Evolutionary conservation across 2,113 vertebrate genomes (phyloP).

Genomic region (Centrocercus urophasianus): DNA sequence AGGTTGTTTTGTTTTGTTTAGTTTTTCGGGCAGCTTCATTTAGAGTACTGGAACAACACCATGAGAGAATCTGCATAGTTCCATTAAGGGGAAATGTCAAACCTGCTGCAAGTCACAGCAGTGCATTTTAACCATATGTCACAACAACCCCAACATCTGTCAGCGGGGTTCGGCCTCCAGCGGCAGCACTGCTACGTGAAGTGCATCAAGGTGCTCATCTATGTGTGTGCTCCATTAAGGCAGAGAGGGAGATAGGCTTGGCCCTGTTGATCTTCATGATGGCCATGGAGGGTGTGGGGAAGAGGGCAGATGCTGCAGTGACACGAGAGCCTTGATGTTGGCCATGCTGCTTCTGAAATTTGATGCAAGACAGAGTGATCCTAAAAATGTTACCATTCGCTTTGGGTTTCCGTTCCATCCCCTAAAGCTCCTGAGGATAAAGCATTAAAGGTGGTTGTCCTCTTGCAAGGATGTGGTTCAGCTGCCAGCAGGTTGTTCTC

Average conservation of each 20-base stretch:
- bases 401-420: not conserved
- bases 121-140: not conserved
- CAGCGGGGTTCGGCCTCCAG: not conserved
- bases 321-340: not conserved
- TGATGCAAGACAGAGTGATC: not conserved
- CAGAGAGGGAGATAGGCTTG: not conserved
- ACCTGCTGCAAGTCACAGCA: not conserved
- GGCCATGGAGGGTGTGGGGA: not conserved
- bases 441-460: not conserved
- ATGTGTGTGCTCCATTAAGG: rapidly evolving
- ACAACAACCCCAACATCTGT: not conserved
- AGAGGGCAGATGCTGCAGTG: not conserved
- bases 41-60: not conserved
- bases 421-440: not conserved
- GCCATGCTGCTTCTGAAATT: not conserved
- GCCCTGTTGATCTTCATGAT: not conserved
- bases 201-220: rapidly evolving
- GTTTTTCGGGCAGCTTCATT: not conserved
- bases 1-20: not conserved
- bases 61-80: not conserved
- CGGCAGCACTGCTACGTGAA: not conserved
- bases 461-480: not conserved
- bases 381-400: not conserved
- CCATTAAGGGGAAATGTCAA: not conserved
- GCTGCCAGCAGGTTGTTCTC: not conserved